These are phyloP conservation scores for Lasius fuliginosus DNA, from an alignment of 2,888 invertebrate species.

Conservation along the genomic window DNA sequence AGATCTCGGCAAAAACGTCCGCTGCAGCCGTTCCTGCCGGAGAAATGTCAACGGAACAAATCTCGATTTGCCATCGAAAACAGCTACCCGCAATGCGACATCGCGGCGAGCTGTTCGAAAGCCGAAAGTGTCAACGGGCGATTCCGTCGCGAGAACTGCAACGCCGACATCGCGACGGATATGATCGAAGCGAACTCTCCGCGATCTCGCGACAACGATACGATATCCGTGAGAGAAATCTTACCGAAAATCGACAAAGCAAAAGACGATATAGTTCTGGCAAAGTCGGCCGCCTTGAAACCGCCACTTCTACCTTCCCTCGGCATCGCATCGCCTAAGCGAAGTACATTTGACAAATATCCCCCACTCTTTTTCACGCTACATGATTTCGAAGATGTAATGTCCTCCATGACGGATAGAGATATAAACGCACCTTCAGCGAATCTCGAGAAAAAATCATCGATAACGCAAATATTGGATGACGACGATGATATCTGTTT, in stretches of 20 bases:
- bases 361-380: slow-evolving; percentile 82
- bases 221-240: slow-evolving; percentile 3
- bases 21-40: slow-evolving; percentile 69
- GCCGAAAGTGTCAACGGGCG: slow-evolving; percentile 8
- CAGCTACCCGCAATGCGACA: slow-evolving; percentile 3
- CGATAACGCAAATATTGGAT: slow-evolving; percentile 60
- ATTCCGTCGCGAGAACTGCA: not conserved
- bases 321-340: slow-evolving; percentile 24
- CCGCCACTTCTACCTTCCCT: slow-evolving; percentile 8
- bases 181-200: not conserved
- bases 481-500: slow-evolving; percentile 77
- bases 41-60: slow-evolving; percentile 56
- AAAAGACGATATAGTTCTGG: slow-evolving; percentile 3
- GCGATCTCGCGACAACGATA: not conserved
- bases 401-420: slow-evolving; percentile 66
- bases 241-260: not conserved
- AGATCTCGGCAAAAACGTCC: slow-evolving; percentile 69
- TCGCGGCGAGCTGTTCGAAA: slow-evolving; percentile 19
- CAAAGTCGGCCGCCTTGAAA: slow-evolving; percentile 5
- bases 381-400: slow-evolving; percentile 82
- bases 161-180: slow-evolving; percentile 2
- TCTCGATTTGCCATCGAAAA: slow-evolving; percentile 27
- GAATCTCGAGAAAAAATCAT: slow-evolving; percentile 41
- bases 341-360: slow-evolving; percentile 64
- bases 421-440: slow-evolving; percentile 42